Evolutionary conservation across 2,113 vertebrate genomes (phyloP).

Genomic region (Bubo blakistoni): DNA sequence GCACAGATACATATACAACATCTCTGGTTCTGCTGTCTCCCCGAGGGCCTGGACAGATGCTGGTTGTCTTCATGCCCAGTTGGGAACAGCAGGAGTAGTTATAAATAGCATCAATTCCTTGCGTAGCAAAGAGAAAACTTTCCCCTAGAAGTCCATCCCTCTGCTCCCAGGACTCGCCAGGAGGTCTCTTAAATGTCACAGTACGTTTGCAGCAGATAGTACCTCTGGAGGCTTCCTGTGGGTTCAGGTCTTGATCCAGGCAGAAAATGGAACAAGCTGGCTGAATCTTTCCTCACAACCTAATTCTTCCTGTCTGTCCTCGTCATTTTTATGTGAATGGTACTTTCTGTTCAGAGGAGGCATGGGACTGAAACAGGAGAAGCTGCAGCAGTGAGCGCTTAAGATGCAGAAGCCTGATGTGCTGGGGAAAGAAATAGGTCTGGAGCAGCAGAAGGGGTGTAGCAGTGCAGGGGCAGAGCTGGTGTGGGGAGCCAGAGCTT

Average conservation of each 20-base stretch:
- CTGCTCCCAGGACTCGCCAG: background rate
- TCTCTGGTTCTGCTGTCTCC: conserved; percentile 22
- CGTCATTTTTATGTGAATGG: background rate
- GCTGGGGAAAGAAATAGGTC: background rate
- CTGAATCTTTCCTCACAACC: background rate
- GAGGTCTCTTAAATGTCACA: conserved; percentile 47
- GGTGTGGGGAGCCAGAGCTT: background rate
- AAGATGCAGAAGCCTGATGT: background rate
- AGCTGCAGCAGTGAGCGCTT: background rate
- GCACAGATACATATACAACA: background rate
- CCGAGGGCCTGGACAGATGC: conserved; percentile 56
- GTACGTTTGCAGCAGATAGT: background rate
- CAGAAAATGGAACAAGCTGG: background rate
- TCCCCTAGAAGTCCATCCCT: background rate
- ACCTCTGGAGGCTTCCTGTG: conserved; percentile 44
- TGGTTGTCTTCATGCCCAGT: conserved; percentile 49
- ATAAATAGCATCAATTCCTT: conserved; percentile 52
- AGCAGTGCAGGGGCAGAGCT: background rate
- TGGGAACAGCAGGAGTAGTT: conserved; percentile 42
- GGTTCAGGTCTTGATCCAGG: conserved; percentile 30
- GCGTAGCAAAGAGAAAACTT: background rate
- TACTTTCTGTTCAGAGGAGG: background rate
- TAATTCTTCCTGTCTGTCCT: background rate
- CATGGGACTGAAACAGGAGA: background rate
- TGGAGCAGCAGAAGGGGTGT: background rate